Evolutionary conservation across 2,797 vertebrate genomes (phyloP).

Genomic region (Peromyscus aztecus): DNA sequence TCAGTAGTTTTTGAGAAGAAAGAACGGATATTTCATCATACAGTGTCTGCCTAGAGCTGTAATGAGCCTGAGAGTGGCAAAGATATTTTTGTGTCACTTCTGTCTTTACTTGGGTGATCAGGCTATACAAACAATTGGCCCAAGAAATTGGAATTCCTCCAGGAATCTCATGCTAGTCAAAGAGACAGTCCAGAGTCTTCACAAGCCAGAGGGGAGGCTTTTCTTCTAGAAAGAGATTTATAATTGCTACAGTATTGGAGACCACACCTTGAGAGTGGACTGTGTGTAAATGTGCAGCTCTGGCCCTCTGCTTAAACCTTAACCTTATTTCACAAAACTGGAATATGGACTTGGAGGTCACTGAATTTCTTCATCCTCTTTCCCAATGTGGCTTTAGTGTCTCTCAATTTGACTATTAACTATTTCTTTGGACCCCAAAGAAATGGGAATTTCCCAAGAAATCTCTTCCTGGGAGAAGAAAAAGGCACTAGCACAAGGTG

Average conservation of each 20-base stretch:
- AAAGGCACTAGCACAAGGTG: not conserved
- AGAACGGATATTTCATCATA: not conserved
- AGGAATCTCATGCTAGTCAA: not conserved
- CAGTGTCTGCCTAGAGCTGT: not conserved
- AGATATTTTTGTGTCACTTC: no score
- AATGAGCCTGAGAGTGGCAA: rapidly evolving
- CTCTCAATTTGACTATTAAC: not conserved
- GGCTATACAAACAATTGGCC: not conserved
- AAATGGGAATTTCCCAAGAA: not conserved
- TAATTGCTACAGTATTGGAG: not conserved
- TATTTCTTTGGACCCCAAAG: no score
- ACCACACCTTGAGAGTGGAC: no score
- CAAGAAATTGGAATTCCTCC: not conserved
- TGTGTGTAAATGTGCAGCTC: not conserved
- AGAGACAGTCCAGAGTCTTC: not conserved
- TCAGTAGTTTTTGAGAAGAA: not conserved
- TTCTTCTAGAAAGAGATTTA: not conserved
- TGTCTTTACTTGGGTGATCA: not conserved
- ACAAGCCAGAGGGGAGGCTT: rapidly evolving
- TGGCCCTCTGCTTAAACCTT: not conserved
- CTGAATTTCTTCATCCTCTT: not conserved
- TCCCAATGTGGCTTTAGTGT: not conserved
- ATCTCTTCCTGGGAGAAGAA: no score
- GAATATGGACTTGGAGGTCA: not conserved
- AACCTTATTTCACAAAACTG: not conserved